Conservation (phyloP, 2,113 vertebrate species). For the Tauraco erythrolophus region DNA sequence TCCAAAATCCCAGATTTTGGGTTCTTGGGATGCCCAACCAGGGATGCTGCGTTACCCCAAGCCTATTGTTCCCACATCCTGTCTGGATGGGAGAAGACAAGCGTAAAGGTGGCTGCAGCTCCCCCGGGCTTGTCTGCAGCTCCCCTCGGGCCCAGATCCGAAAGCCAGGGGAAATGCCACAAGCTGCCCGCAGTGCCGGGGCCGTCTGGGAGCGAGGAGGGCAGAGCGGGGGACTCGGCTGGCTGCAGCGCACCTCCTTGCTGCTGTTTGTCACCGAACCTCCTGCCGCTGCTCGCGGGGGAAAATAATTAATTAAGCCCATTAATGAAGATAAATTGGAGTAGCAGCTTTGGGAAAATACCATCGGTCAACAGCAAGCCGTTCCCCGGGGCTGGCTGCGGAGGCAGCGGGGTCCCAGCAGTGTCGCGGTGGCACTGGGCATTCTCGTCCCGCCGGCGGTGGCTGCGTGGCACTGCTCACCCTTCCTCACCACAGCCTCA, state of each 20-base stretch:
- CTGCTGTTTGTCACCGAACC: not conserved
- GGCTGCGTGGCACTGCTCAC: rapidly evolving
- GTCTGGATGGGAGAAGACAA: not conserved
- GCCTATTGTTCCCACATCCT: not conserved
- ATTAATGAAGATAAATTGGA: conserved; percentile 40
- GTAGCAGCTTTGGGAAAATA: conserved; percentile 25
- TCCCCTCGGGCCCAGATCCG: not conserved
- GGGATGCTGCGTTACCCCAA: not conserved
- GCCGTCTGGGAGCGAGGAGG: rapidly evolving
- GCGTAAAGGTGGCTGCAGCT: not conserved
- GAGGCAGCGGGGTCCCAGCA: rapidly evolving
- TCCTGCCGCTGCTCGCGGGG: not conserved
- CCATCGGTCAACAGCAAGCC: not conserved
- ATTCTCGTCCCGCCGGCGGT: too few species aligned
- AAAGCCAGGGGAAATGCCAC: not conserved
- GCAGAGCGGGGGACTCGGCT: rapidly evolving
- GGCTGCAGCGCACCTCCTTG: not conserved
- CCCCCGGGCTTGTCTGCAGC: not conserved
- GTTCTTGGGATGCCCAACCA: not conserved
- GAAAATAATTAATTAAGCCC: conserved; percentile 16
- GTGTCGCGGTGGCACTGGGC: rapidly evolving
- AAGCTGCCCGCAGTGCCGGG: rapidly evolving
- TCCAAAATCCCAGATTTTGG: not conserved
- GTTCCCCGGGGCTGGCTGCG: not conserved
- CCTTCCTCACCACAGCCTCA: rapidly evolving